Base-by-base conservation (phyloP, 2,888 invertebrate genomes). In the Drosophila kanekoi region DNA sequence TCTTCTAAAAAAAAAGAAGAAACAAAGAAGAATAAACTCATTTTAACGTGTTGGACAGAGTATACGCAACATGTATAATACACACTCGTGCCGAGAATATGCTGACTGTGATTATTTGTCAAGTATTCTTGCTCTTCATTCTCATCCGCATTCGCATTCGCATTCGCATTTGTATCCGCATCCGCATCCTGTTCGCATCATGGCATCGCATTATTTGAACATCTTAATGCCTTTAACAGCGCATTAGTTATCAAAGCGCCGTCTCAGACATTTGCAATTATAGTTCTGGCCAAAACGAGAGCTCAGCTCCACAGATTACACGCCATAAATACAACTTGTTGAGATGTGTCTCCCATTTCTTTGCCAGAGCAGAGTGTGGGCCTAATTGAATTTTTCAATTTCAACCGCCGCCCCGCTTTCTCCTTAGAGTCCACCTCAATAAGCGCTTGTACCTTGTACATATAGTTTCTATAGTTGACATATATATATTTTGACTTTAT, bases 151-250 rank as follows among this genome's bases (percentile, higher is more conserved):
- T 45, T 18, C 28, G 20, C 13, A 6, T 20, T 20, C 9, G 18
- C 43, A 18, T 13, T 18, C 2, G 43, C 4, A 43, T 8, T 8
- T 6, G 43, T n/a, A 23, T 28, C 1, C 38, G 54, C 44, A 11
- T 54, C 14, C 28, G 41, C 41, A 62, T 49, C 20, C 18, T 18
- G 32, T 41, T 48, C 47, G 9, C 57, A 48, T 44, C 23, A 23
- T 33, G 28, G 13, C 53, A 49, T 56, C 33, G 14, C 57, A 61
- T 54, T 61, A 62, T 61, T 58, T 69, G 38, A 49, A 64, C 62
- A 62, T 66, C 61, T 49, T 53, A 77, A 72, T 62, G 77, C 61
- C 61, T 41, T 56, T 67, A 51, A 57, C 63, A 73, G 60, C 61
- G 65, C 63, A 69, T 64, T 66, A 64, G 63, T 63, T 44, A 59